phyloP scores from a whole-genome alignment of 2,113 vertebrate species.

The Phocoena sinus region DNA sequence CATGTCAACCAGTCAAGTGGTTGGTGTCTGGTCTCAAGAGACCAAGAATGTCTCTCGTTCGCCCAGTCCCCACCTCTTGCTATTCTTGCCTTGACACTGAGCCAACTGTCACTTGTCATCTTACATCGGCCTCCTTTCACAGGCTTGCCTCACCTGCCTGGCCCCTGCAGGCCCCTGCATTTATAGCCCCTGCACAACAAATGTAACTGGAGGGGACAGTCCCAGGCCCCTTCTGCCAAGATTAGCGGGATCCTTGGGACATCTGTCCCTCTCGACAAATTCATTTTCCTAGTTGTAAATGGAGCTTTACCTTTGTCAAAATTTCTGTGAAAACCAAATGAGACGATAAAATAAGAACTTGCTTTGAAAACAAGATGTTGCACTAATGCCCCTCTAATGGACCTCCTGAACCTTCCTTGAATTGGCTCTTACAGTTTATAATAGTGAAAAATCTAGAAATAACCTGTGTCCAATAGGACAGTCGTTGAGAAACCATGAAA shows the following conservation, averaged over 20 bases:
- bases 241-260: background rate
- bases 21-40: too few relatives aligned
- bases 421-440: background rate
- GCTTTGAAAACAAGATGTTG: background rate
- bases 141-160: background rate
- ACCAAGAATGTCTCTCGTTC: background rate
- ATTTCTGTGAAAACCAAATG: background rate
- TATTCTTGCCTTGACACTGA: background rate
- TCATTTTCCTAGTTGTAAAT: background rate
- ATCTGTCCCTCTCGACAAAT: background rate
- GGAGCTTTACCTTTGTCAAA: background rate
- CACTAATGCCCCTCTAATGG: background rate
- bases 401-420: background rate
- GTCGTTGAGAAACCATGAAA: background rate
- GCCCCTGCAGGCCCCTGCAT: background rate
- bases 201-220: background rate
- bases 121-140: background rate
- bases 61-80: fast-evolving
- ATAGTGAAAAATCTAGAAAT: background rate
- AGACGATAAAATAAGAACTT: background rate
- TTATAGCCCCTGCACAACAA: background rate
- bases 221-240: background rate
- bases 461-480: background rate
- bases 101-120: background rate
- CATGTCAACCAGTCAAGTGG: background rate